phyloP scores from a whole-genome alignment of 2,888 invertebrate species.

The Capitulum mitella region DNA sequence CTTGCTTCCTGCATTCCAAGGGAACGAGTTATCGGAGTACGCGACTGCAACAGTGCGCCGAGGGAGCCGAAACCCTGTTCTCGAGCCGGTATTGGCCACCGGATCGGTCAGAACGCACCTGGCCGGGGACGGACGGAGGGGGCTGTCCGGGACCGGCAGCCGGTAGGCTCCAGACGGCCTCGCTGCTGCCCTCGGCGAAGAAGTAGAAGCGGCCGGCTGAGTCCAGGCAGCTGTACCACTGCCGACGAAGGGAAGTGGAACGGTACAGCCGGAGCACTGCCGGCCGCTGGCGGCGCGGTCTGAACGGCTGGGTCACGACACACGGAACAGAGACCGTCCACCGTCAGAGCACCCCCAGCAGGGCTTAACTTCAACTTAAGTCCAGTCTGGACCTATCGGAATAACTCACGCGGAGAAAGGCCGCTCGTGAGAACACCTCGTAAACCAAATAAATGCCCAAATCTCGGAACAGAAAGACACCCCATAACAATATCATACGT shows the following conservation, averaged over 20 bases:
- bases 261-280: too few relatives aligned
- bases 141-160: neutral
- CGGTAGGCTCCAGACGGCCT: neutral
- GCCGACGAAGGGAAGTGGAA: neutral
- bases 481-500: too few relatives aligned
- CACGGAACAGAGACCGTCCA: neutral
- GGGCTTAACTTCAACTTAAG: neutral
- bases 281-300: neutral
- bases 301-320: neutral
- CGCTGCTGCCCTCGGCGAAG: neutral
- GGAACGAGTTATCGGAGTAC: too few relatives aligned
- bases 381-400: neutral
- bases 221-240: conserved; percentile 1
- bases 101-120: too few relatives aligned
- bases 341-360: neutral
- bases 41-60: too few relatives aligned
- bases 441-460: too few relatives aligned
- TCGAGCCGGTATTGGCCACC: too few relatives aligned
- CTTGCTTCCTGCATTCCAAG: too few relatives aligned
- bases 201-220: neutral
- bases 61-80: too few relatives aligned
- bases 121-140: too few relatives aligned
- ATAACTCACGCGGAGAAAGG: neutral
- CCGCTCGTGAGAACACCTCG: too few relatives aligned
- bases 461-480: too few relatives aligned